Base-by-base conservation (phyloP, 2,888 invertebrate species). In the Ophion ventricosus region DNA sequence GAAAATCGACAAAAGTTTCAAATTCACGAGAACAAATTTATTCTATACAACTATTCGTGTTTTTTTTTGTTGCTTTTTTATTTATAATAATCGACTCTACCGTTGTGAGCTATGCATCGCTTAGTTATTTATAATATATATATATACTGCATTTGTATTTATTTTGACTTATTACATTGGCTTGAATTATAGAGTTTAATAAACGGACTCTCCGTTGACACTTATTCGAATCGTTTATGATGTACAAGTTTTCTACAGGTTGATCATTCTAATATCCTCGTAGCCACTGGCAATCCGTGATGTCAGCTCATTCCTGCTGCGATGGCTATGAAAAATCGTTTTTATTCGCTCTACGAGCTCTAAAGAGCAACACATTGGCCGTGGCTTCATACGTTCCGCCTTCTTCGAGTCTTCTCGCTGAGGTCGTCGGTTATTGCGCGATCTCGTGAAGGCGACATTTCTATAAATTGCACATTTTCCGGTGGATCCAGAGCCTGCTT, bases 1-100 rank as follows among this genome's bases (percentile, higher is more conserved):
- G 11, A 17, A 72, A 67, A 67, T 63, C 10, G 29, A 79, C 59
- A 69, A 75, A 54, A 43, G 69, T 54, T 35, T 67, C 56, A 26
- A 78, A 70, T 83, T 87, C 85, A 89, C 90, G 91, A 91, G 93
- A 92, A 92, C 92, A 90, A 92, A 89, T 92, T 92, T 93, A 92
- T 93, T 92, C 91, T 89, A 90, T 91, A 90, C 90, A 90, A 90
- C 92, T 93, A 91, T 81, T 81, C 79, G 69, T 59, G 35, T 80
- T 64, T 75, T 23, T 73, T 75, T 74, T 74, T 78, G 0, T 69
- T 81, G 61, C 79, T 61, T 77, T 56, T 80, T 82, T 76, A 77
- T 43, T 61, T 59, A 84, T 86, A 79, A 84, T 84, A 84, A 84
- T 81, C 73, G 63, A 72, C 49, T 74, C 81, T 82, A 82, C 70